A percentile compares a stretch with the other conserved stretches of the same genome.
Conservation (phyloP, 35 echinoderm and acorn worm genomes). For the Chiridota heheva region DNA sequence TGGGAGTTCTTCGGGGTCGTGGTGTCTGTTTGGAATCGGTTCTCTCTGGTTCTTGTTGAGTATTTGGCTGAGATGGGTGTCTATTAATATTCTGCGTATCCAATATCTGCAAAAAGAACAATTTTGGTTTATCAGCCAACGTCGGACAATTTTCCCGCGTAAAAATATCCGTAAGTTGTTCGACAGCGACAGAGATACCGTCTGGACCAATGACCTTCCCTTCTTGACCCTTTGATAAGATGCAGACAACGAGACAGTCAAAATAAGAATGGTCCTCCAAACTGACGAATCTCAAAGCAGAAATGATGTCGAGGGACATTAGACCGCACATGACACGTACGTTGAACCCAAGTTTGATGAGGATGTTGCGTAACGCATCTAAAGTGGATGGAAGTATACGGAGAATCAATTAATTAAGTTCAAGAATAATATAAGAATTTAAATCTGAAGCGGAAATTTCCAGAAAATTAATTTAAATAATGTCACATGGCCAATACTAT, state of each 20-base stretch:
- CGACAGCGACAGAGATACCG: constrained; percentile 61
- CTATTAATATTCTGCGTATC: background rate
- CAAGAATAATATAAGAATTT: background rate
- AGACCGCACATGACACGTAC: constrained; percentile 86
- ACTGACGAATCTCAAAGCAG: constrained; percentile 76
- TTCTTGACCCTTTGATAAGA: constrained; percentile 60
- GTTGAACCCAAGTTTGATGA: constrained; percentile 85
- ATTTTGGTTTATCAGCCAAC: constrained; percentile 83
- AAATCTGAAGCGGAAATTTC: no score
- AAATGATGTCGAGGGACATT: constrained; percentile 91
- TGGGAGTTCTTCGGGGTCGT: no score
- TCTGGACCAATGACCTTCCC: constrained; percentile 73
- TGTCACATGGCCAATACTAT: no score
- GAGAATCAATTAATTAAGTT: background rate
- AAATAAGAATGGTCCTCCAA: constrained; percentile 91
- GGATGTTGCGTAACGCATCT: constrained; percentile 70
- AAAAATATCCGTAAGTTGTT: constrained; percentile 92
- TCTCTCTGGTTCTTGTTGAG: no score
- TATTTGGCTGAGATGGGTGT: background rate
- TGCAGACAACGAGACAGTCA: constrained; percentile 83
- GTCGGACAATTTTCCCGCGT: constrained; percentile 71
- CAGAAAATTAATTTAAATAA: no score
- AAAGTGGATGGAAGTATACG: background rate
- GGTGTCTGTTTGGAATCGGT: no score
- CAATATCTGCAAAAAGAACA: constrained; percentile 82